Base-by-base conservation (phyloP, 2,888 invertebrate species). In the Girardia tigrina region DNA sequence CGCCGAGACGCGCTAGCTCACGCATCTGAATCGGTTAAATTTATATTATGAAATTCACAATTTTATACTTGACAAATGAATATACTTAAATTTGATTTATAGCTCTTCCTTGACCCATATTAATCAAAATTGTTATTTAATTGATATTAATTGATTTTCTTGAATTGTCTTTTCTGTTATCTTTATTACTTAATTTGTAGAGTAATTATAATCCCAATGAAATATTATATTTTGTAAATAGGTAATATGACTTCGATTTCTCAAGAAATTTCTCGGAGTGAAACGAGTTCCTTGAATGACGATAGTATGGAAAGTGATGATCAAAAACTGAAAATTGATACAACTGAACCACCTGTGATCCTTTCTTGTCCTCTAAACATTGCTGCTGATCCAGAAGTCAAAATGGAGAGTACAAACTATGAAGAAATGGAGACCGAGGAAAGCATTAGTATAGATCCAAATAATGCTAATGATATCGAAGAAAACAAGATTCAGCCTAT, bases 271-370 rank as follows among this genome's bases (percentile, higher is more conserved):
- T 56, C 56, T 4, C 56, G 56, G 20, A 56, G 56, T 56, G 56
- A 56, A 16, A 56, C 56, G 23, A 56, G 56, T 56, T 56, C 56
- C n/a, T 56, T 56, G n/a, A 56, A 56, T 16, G 56, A 56, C n/a
- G 56, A 56, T 23, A 56, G 56, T n/a, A 56, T 56, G 56, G 56
- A 56, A 16, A 56, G 56, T 56, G 56, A 56, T 56, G 56, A 56
- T n/a, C 56, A 56, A 56, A 56, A 56, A 56, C n/a, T 56, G 56
- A 56, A 56, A 56, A 56, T 56, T 2, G 56, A 56, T 23, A 56
- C 56, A 12, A 56, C 56, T 4, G 56, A 56, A 56, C 56, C 56
- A 4, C 56, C 56, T 4, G 56, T 16, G n/a, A 56, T 56, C 23
- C n/a, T 56, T 4, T 56, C 56, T 20, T 56, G 56, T 56, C 56